Percentiles rank a stretch among this genome's conserved stretches.
Evolutionary conservation across 2,797 vertebrate genomes (phyloP).

Genomic region (Lagodon rhomboides): DNA sequence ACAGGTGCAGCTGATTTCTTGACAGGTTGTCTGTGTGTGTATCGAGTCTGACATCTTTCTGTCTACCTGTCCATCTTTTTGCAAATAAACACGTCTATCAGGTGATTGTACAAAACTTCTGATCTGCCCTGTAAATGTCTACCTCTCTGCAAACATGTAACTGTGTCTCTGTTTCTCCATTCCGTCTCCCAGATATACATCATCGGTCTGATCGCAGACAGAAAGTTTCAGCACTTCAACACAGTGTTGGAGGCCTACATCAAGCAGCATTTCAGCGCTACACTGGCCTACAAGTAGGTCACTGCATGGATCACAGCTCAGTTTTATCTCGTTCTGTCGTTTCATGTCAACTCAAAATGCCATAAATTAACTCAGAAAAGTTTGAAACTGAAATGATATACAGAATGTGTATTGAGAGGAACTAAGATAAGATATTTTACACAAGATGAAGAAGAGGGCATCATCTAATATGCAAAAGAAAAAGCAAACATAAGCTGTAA

Average conservation of each 20-base stretch:
- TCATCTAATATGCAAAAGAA: too few species aligned
- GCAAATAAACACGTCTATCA: conserved; percentile 41
- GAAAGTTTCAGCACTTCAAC: conserved; percentile 99
- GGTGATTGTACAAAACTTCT: conserved; percentile 32
- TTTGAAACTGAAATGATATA: too few species aligned
- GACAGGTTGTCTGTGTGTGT: conserved; percentile 42
- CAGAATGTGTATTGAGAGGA: too few species aligned
- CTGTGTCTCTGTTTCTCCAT: conserved; percentile 22
- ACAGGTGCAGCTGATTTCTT: conserved; percentile 43
- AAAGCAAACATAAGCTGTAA: too few species aligned
- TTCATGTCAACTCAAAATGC: too few species aligned
- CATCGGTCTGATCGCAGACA: conserved; percentile 96
- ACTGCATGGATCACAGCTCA: conserved; percentile 17
- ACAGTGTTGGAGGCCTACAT: conserved; percentile 98
- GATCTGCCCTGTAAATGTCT: conserved; percentile 36
- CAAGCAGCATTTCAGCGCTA: conserved; percentile 98
- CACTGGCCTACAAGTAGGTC: conserved; percentile 97
- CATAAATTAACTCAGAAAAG: too few species aligned
- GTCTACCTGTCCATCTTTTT: conserved; percentile 38
- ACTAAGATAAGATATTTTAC: too few species aligned
- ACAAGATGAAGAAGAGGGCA: too few species aligned
- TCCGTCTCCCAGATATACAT: conserved; percentile 92
- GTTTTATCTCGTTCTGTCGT: neutral
- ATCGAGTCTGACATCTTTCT: conserved; percentile 28
- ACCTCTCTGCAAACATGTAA: conserved; percentile 29